These are phyloP conservation scores for Atta cephalotes DNA, from an alignment of 1,140 invertebrate genomes.

Conservation along the genomic window DNA sequence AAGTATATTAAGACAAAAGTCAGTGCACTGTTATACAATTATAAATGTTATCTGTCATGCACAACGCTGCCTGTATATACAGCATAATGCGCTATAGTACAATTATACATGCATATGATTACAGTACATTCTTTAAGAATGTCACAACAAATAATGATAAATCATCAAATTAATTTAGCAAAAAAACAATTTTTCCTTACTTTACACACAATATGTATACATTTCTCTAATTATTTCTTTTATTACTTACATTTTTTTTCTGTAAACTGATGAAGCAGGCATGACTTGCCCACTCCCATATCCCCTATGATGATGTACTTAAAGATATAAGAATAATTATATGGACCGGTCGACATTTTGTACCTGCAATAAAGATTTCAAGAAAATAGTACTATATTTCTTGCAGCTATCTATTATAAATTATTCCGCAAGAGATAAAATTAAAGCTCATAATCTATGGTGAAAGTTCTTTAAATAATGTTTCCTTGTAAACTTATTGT, in stretches of 20 bases:
- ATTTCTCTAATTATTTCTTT: neutral
- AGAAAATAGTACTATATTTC: slow-evolving; percentile 43
- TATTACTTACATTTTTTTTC: slow-evolving; percentile 99
- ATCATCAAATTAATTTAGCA: neutral
- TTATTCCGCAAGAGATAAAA: slow-evolving; percentile 21
- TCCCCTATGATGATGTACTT: slow-evolving; percentile 99
- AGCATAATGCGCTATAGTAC: neutral
- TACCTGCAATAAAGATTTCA: slow-evolving; percentile 69
- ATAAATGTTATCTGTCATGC: neutral
- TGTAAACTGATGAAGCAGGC: slow-evolving; percentile 99
- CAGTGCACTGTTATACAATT: neutral
- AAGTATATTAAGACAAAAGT: neutral
- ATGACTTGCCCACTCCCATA: slow-evolving; percentile 99
- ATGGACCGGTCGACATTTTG: slow-evolving; percentile 96
- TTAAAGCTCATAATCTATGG: neutral
- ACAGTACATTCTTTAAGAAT: neutral
- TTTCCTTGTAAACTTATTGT: neutral
- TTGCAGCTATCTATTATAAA: neutral
- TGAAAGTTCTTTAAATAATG: neutral
- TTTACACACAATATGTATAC: neutral
- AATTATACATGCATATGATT: neutral
- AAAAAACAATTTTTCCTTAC: neutral
- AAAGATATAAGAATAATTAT: slow-evolving; percentile 99
- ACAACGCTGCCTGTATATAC: neutral
- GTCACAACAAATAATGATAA: slow-evolving; percentile 14